Base-by-base conservation (phyloP, 2,888 invertebrate species). In the Endotricha flammealis region DNA sequence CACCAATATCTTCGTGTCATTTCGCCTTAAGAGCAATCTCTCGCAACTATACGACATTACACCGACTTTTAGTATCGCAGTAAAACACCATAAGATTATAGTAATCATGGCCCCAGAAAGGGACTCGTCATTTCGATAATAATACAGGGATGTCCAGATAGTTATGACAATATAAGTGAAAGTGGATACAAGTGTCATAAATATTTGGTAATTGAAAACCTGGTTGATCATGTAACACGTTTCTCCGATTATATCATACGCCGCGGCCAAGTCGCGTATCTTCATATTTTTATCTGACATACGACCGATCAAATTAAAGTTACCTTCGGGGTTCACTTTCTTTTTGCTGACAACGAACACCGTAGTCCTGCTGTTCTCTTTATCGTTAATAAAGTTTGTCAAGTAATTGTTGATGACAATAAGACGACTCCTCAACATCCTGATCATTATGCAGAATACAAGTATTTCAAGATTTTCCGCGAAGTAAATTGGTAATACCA, bases 131-230 rank as follows among this genome's bases (percentile, higher is more conserved):
- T 40, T 53, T 8, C 51, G 51, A 24, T 64, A 71, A 16, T 53
- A 64, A 41, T 63, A 69, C 1, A 78, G 41, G 0, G 69, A 58
- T 0, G 59, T 56, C 68, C 71, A 76, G 35, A 78, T 68, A 1
- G 67, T 64, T 1, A 70, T 58, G 4, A 80, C 53, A n/a, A 73
- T 66, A 32, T 53, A 71, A 0, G 51, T 45, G 33, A 79, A 79
- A 0, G 74, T 66, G 13, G 67, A 65, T 4, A 74, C 54, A 1
- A 78, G 53, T 7, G 60, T 64, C 64, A 74, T 68, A 12, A 80
- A 68, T 11, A 78, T 68, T 47, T 72, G 69, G 12, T 69, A 73
- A 41, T 78, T 73, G 39, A 68, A 80, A 8, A 67, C 50, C 14
- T 61, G 42, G 30, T 76, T 80, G 22, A 77, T 57, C 38, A 64